phyloP scores from a whole-genome alignment of 2,888 invertebrate genomes.

The Drosophila glabriapex region DNA sequence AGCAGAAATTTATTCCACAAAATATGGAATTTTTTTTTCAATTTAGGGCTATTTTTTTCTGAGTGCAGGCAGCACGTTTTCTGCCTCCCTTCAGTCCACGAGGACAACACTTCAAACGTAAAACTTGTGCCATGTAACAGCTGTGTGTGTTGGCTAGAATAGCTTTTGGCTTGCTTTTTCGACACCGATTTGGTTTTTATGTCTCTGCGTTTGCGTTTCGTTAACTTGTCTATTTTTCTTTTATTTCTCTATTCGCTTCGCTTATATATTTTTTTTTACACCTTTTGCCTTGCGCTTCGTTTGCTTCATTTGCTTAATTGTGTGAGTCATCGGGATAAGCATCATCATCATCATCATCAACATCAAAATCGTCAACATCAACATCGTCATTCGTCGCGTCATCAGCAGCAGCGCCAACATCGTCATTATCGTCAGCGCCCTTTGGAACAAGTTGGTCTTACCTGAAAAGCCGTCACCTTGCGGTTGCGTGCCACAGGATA shows the following conservation, averaged over 20 bases:
- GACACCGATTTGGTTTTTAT: slow-evolving; percentile 39
- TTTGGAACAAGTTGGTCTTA: slow-evolving; percentile 22
- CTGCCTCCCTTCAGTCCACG: neutral
- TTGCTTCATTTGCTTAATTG: slow-evolving; percentile 84
- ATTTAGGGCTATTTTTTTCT: neutral
- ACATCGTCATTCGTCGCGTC: neutral
- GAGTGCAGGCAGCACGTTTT: neutral
- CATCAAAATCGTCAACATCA: neutral
- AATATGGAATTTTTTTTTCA: neutral
- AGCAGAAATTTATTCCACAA: neutral
- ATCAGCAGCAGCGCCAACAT: neutral
- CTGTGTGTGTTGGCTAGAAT: slow-evolving; percentile 21
- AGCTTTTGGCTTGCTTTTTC: slow-evolving; percentile 24
- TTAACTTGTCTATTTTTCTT: slow-evolving; percentile 19
- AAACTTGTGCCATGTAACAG: slow-evolving; percentile 29
- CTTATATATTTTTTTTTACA: slow-evolving; percentile 8
- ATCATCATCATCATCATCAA: slow-evolving; percentile 31
- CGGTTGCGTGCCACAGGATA: slow-evolving; percentile 43
- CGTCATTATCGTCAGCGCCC: neutral
- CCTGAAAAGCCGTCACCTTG: slow-evolving; percentile 57
- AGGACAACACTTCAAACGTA: slow-evolving; percentile 22
- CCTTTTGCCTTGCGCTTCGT: slow-evolving; percentile 36
- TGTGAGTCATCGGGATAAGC: slow-evolving; percentile 73
- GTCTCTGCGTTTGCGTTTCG: slow-evolving; percentile 27
- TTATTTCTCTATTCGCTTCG: neutral